phyloP scores from a whole-genome alignment of 1,140 invertebrate genomes.

The Drosophila serrata region DNA sequence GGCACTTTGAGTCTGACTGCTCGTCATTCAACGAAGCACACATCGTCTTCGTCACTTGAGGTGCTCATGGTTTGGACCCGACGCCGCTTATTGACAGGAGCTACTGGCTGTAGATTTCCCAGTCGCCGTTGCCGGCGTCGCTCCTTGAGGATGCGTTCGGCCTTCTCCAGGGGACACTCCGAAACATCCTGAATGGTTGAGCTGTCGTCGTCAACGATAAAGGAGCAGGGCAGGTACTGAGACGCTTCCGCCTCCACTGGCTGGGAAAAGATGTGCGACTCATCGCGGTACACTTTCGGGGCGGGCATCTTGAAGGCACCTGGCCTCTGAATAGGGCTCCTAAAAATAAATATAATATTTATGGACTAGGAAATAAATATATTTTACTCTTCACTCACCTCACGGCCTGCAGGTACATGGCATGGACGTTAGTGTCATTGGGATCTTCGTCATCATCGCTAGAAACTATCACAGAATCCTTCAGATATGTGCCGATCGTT shows the following conservation, averaged over 20 bases:
- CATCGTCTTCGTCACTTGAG: constrained; percentile 64
- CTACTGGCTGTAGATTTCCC: not conserved
- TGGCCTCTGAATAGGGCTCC: constrained; percentile 67
- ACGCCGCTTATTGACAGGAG: constrained; percentile 33
- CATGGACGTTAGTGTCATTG: constrained; percentile 86
- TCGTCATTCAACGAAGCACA: constrained; percentile 25
- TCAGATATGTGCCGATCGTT: constrained; percentile 62
- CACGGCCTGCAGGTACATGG: constrained; percentile 87
- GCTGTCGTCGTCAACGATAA: constrained; percentile 65
- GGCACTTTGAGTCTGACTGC: not conserved
- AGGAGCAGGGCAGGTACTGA: constrained; percentile 72
- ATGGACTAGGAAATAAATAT: not conserved
- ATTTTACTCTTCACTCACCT: constrained; percentile 78
- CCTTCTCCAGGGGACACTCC: constrained; percentile 77
- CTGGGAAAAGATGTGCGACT: constrained; percentile 75
- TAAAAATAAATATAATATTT: constrained; percentile 9
- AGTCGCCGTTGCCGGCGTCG: constrained; percentile 47
- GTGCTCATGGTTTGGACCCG: constrained; percentile 53
- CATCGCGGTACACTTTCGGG: constrained; percentile 57
- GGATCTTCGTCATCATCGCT: constrained; percentile 84
- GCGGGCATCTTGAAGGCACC: constrained; percentile 78
- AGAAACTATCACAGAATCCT: constrained; percentile 72
- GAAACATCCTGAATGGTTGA: constrained; percentile 30
- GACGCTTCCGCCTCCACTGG: constrained; percentile 56
- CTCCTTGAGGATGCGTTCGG: constrained; percentile 77